phyloP scores from a whole-genome alignment of 2,797 vertebrate genomes.

The Sebastes alutus region DNA sequence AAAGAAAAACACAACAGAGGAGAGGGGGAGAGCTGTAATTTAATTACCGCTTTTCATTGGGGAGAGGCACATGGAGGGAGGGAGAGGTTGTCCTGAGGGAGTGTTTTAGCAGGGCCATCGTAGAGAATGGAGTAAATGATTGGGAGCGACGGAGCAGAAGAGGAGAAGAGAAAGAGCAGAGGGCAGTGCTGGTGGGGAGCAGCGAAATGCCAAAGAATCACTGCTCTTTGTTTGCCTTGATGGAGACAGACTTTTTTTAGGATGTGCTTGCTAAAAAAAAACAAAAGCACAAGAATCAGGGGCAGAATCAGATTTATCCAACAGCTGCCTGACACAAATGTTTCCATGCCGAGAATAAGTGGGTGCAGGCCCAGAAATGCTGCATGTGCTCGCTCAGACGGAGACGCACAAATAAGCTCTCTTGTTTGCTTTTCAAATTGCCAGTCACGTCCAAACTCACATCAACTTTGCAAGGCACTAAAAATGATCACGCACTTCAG shows the following conservation, averaged over 20 bases:
- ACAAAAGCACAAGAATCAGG: conserved; percentile 1
- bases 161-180: conserved; percentile 65
- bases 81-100: conserved; percentile 47
- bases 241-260: conserved; percentile 22
- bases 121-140: conserved; percentile 73
- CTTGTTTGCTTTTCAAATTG: neutral
- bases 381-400: neutral
- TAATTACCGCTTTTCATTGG: conserved; percentile 56
- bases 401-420: conserved; percentile 15
- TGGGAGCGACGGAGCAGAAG: conserved; percentile 72
- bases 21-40: conserved; percentile 57
- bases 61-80: conserved; percentile 8
- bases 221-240: conserved; percentile 49
- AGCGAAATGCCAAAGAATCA: conserved; percentile 55
- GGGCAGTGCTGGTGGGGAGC: conserved; percentile 57
- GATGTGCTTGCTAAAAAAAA: neutral
- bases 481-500: conserved; percentile 10
- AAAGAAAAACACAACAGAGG: conserved; percentile 24
- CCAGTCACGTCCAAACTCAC: conserved; percentile 6
- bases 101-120: conserved; percentile 57
- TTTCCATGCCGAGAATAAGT: conserved; percentile 12
- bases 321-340: conserved; percentile 18
- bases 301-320: conserved; percentile 9
- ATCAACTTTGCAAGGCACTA: conserved; percentile 21
- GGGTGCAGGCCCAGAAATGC: neutral